Base-by-base conservation (phyloP, 1,140 invertebrate genomes). In the Brachionus sp. region DNA sequence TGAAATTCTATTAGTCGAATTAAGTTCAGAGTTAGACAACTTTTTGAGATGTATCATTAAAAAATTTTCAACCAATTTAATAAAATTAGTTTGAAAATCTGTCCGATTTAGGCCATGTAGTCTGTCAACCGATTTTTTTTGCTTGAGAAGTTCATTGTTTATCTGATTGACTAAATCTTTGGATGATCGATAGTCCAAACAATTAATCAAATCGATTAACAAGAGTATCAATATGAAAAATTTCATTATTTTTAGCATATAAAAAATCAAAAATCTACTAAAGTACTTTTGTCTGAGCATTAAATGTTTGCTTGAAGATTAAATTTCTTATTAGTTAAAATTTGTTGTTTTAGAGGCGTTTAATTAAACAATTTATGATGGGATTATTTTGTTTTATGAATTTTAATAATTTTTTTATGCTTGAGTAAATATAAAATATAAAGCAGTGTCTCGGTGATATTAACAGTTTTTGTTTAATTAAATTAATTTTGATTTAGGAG, bases 1-100 rank as follows among this genome's bases (percentile, higher is more conserved):
- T 16, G 37, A 12, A 39, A 37, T 37, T 39, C 37, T 19, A 16
- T 16, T 70, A n/a, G 16, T 37, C n/a, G 53, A n/a, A 80, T 62
- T 80, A 12, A 62, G 77, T 10, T 12, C 77, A 5, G 50, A 57
- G 19, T 57, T 25, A 0, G 50, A 57, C 0, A 75, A 44, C 62
- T 66, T 80, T 62, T 80, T 80, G 6, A 80, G 13, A 80, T 80
- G 77, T 12, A 62, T 62, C n/a, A 64, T 5, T 25, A 80, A n/a
- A 80, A 80, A 80, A 80, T 80, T 80, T 62, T 80, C 77, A 25
- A 80, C 33, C 25, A 80, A 64, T 66, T 80, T 80, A 10, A 80
- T 62, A 39, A 80, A 80, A 80, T 80, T 80, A 12, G 46, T 23
- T 16, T 19, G 33, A 39, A 62, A 80, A 66, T 57, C 77, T 4